Evolutionary conservation across 2,113 vertebrate species (phyloP).

Genomic region (Speoplatyrhinus poulsoni): DNA sequence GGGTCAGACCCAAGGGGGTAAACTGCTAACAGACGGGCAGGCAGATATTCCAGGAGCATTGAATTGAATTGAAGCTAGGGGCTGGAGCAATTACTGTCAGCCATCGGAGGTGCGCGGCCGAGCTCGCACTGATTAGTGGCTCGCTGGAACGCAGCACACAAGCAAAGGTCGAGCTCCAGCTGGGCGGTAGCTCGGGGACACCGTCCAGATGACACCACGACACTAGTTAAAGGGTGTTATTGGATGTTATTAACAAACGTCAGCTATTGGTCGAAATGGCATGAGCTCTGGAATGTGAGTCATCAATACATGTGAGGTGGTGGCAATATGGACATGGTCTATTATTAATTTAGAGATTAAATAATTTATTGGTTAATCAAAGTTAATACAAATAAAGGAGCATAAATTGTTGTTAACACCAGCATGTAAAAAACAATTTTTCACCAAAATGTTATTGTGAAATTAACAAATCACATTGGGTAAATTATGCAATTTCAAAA

Average conservation of each 20-base stretch:
- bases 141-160: slow-evolving; percentile 57
- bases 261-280: no score
- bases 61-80: slow-evolving; percentile 49
- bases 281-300: no score
- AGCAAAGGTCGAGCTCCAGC: slow-evolving; percentile 44
- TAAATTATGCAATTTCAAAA: no score
- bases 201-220: slow-evolving; percentile 32
- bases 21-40: slow-evolving; percentile 51
- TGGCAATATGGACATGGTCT: no score
- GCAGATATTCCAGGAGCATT: slow-evolving; percentile 60
- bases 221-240: not conserved
- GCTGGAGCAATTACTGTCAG: slow-evolving; percentile 63
- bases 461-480: no score
- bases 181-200: slow-evolving; percentile 6
- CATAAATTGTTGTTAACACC: no score
- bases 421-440: not conserved
- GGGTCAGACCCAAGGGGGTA: slow-evolving; percentile 13
- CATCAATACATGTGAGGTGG: no score
- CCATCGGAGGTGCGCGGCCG: slow-evolving; percentile 22
- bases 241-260: no score
- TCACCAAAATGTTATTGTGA: not conserved
- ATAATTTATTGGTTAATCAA: no score
- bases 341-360: no score
- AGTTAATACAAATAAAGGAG: no score
- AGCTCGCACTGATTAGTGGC: slow-evolving; percentile 44